phyloP scores from a whole-genome alignment of 2,797 vertebrate species.

The Natrix natrix region DNA sequence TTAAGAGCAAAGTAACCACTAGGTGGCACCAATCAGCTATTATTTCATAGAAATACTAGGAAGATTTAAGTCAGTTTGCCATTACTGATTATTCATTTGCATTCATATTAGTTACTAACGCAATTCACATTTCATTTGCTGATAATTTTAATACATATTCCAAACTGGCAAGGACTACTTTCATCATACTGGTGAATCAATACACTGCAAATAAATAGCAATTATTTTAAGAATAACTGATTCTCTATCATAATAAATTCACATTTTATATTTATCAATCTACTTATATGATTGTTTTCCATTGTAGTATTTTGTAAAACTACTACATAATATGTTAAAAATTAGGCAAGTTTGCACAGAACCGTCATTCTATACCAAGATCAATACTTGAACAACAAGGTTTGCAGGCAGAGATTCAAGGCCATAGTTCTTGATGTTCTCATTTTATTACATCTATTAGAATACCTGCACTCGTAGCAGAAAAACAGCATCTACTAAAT shows the following conservation, averaged over 20 bases:
- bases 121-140: conserved; percentile 19
- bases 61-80: not conserved
- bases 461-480: not conserved
- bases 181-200: not conserved
- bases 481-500: not conserved
- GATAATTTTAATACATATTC: conserved; percentile 1
- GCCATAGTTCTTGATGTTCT: not conserved
- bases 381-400: not conserved
- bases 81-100: conserved; percentile 14
- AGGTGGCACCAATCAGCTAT: conserved; percentile 68
- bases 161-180: not conserved
- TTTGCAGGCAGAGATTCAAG: not conserved
- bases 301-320: not conserved
- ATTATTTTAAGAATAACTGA: not conserved
- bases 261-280: not conserved
- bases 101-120: conserved; percentile 5
- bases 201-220: conserved; percentile 12
- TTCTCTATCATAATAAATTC: not conserved
- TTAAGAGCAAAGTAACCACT: conserved; percentile 46
- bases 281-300: not conserved
- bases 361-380: not conserved
- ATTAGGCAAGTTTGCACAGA: not conserved
- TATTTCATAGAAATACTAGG: conserved; percentile 41
- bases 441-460: not conserved
- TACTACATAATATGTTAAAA: not conserved